Evolutionary conservation across 2,888 invertebrate species (phyloP).

Genomic region (Bhutanitis thaidina): DNA sequence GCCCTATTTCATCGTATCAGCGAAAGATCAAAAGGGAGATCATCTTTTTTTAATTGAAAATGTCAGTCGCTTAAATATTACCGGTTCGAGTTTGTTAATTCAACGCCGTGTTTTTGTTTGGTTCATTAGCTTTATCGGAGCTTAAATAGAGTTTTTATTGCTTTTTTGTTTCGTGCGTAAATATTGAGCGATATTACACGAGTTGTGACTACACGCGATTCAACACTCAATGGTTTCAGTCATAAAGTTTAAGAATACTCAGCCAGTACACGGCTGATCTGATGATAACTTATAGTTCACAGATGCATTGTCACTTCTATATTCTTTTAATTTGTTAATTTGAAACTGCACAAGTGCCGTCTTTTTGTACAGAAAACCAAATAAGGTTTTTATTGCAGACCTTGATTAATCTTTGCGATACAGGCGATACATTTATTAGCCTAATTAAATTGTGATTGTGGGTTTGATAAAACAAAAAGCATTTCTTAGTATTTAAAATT

Average conservation of each 20-base stretch:
- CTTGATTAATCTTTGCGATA: too few species aligned
- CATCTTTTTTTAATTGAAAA: slow-evolving; percentile 62
- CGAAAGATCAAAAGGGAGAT: slow-evolving; percentile 40
- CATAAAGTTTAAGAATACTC: slow-evolving; percentile 1
- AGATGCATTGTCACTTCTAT: neutral
- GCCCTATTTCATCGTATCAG: slow-evolving; percentile 28
- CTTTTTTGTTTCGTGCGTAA: slow-evolving; percentile 19
- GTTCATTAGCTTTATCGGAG: slow-evolving; percentile 46
- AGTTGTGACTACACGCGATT: neutral
- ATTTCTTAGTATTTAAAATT: neutral
- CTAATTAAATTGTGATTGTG: slow-evolving; percentile 1
- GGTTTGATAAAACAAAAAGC: slow-evolving; percentile 3
- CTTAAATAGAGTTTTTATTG: slow-evolving; percentile 24
- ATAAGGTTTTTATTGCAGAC: too few species aligned
- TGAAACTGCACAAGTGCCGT: neutral
- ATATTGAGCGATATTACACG: slow-evolving; percentile 12
- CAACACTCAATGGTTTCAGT: neutral
- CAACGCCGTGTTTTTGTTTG: slow-evolving; percentile 43
- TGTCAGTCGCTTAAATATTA: slow-evolving; percentile 67
- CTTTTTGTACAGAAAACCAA: neutral
- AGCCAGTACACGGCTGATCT: neutral
- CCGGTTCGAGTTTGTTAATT: slow-evolving; percentile 55
- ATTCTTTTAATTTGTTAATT: slow-evolving; percentile 4
- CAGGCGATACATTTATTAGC: neutral
- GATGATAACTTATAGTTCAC: slow-evolving; percentile 6